Conservation (phyloP, 2,113 vertebrate genomes). For the Tachysurus vachellii region DNA sequence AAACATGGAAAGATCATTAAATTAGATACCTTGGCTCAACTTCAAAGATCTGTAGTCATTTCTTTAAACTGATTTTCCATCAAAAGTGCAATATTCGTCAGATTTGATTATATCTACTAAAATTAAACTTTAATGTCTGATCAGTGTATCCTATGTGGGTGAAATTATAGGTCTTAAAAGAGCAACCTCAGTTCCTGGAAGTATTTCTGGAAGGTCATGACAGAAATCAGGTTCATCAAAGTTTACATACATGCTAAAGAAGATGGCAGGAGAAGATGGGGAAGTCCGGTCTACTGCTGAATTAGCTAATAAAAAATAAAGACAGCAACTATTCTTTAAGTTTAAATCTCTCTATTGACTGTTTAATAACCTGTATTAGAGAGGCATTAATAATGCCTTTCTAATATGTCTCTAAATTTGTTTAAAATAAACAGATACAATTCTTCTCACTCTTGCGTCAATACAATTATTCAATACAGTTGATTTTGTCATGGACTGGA, state of each 20-base stretch:
- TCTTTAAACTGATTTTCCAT: background rate
- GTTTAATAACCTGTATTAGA: background rate
- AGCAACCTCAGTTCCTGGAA: conserved; percentile 33
- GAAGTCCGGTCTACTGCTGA: background rate
- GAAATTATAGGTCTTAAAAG: conserved; percentile 38
- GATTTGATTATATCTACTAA: background rate
- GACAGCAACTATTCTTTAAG: background rate
- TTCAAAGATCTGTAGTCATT: background rate
- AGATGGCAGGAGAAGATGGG: background rate
- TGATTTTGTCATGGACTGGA: conserved; percentile 54
- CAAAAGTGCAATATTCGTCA: background rate
- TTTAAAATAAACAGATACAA: conserved; percentile 36
- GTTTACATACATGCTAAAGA: background rate
- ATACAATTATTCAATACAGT: conserved; percentile 12
- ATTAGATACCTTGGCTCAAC: background rate
- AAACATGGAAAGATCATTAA: conserved; percentile 7
- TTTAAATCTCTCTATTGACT: background rate
- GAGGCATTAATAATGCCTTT: background rate
- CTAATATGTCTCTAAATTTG: too few relatives aligned
- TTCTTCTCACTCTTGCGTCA: conserved; percentile 28
- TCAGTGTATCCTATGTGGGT: conserved; percentile 39
- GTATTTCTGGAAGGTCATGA: background rate
- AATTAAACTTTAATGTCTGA: conserved; percentile 44
- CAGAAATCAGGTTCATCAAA: background rate
- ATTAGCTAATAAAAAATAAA: background rate